Conservation (phyloP, 1,140 invertebrate species). For the Anastrepha ludens region DNA sequence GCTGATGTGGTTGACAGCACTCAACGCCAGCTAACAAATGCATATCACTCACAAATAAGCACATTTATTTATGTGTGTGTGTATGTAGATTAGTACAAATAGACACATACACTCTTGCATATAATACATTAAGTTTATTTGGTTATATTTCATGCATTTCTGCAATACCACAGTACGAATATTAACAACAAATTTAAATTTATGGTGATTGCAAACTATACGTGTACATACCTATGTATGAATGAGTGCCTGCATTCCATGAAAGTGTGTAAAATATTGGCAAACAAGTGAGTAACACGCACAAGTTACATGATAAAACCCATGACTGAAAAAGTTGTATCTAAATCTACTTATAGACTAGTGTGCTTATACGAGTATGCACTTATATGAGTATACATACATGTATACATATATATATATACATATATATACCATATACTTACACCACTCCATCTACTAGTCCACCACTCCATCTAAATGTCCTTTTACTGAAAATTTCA, state of each 20-base stretch:
- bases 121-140: not conserved
- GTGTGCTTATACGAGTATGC: not conserved
- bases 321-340: not conserved
- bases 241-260: too few relatives aligned
- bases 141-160: not conserved
- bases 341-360: not conserved
- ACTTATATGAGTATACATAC: too few relatives aligned
- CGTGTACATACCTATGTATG: too few relatives aligned
- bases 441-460: too few relatives aligned
- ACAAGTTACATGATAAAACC: too few relatives aligned
- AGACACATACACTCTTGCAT: not conserved
- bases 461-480: too few relatives aligned
- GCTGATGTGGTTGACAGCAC: slow-evolving; percentile 8
- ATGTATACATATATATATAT: too few relatives aligned
- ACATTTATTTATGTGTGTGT: not conserved
- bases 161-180: slow-evolving; percentile 61
- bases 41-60: not conserved
- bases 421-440: too few relatives aligned
- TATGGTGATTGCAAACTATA: slow-evolving; percentile 68
- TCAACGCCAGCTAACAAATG: not conserved
- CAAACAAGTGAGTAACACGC: not conserved
- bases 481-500: too few relatives aligned
- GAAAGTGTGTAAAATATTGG: not conserved
- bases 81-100: not conserved
- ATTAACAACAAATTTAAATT: slow-evolving; percentile 64